These are phyloP conservation scores for Heliconius hermathena DNA, from an alignment of 1,140 invertebrate genomes.

Conservation along the genomic window DNA sequence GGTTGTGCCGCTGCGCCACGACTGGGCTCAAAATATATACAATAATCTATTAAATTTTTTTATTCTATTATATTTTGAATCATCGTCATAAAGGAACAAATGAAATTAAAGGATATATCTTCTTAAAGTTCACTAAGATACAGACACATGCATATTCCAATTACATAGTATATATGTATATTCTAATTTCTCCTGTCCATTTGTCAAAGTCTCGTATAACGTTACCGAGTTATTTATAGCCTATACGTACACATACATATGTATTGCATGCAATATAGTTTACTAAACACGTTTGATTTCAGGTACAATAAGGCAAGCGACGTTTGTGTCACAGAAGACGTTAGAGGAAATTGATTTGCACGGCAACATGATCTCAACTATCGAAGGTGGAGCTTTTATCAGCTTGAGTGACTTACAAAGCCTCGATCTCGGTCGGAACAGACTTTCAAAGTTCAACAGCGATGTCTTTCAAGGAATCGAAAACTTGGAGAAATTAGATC, in stretches of 20 bases:
- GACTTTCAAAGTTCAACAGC: conserved; percentile 89
- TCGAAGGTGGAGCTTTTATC: conserved; percentile 88
- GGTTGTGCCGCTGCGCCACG: too few relatives aligned
- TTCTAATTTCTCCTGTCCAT: not conserved
- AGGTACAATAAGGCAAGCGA: conserved; percentile 82
- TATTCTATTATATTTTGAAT: not conserved
- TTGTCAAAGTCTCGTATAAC: not conserved
- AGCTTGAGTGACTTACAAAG: conserved; percentile 85
- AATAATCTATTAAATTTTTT: not conserved
- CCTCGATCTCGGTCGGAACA: conserved; percentile 89
- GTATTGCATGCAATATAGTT: not conserved
- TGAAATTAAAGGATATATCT: not conserved
- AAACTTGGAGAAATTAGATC: conserved; percentile 88
- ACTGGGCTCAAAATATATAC: too few relatives aligned
- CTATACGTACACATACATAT: not conserved
- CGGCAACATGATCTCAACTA: conserved; percentile 87
- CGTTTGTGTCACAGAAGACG: conserved; percentile 85
- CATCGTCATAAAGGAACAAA: not conserved
- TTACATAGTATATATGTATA: not conserved
- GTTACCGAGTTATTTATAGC: not conserved
- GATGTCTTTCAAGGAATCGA: conserved; percentile 90
- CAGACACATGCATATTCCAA: not conserved
- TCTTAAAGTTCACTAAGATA: not conserved
- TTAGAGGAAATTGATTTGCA: conserved; percentile 89
- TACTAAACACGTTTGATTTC: conserved; percentile 83